Percentiles rank a stretch among this genome's conserved stretches.
These are phyloP conservation scores for zebrafish (Danio rerio) DNA, from an alignment of 2,113 vertebrate genomes.

Conservation along the genomic window DNA sequence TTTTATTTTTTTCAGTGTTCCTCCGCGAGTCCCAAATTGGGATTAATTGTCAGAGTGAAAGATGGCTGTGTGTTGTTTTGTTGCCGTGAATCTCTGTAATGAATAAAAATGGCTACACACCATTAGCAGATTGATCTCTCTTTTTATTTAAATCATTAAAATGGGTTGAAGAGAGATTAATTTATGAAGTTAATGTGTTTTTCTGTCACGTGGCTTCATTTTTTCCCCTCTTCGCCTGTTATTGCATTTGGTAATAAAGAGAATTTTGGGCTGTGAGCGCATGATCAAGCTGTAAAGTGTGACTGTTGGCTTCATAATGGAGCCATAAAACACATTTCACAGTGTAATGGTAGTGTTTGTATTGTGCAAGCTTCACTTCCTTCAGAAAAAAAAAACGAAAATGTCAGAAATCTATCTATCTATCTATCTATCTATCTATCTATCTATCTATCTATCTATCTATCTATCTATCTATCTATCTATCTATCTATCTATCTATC, in stretches of 20 bases:
- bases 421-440: not conserved
- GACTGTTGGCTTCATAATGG: slow-evolving; percentile 20
- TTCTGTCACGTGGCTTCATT: slow-evolving; percentile 37
- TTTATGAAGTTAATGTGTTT: slow-evolving; percentile 49
- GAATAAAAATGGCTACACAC: slow-evolving; percentile 70
- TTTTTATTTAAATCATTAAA: slow-evolving; percentile 71
- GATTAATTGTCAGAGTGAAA: slow-evolving; percentile 72
- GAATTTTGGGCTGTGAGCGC: not conserved
- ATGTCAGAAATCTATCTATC: not conserved
- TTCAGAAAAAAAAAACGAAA: not conserved
- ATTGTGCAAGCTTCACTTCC: not conserved
- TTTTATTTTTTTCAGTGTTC: slow-evolving; percentile 65
- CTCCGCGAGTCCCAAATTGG: slow-evolving; percentile 43
- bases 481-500: not conserved
- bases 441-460: not conserved
- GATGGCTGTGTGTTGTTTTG: slow-evolving; percentile 68
- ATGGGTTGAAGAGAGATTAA: slow-evolving; percentile 57
- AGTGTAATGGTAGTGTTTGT: not conserved
- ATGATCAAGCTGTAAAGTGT: slow-evolving; percentile 11
- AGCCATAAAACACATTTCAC: slow-evolving; percentile 17
- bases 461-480: not conserved
- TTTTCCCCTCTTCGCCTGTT: slow-evolving; percentile 42
- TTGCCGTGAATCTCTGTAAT: slow-evolving; percentile 74
- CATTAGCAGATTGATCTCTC: slow-evolving; percentile 70
- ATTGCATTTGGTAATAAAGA: slow-evolving; percentile 51